Conservation (phyloP, 2,113 vertebrate species). For the Alligator sinensis region DNA sequence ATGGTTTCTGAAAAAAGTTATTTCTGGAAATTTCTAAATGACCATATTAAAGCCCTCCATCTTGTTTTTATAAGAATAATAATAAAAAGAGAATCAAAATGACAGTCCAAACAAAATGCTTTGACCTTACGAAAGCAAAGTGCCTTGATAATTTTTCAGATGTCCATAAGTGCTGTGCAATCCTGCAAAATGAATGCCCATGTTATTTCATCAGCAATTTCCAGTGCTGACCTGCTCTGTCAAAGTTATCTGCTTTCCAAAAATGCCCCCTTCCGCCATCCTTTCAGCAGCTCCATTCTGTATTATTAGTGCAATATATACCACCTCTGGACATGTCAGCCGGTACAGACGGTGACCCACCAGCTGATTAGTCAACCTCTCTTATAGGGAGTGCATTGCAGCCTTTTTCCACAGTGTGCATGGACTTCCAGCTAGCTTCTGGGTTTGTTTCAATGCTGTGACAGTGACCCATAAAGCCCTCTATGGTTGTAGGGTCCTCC, state of each 20-base stretch:
- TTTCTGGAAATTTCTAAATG: constrained; percentile 38
- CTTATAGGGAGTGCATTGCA: not conserved
- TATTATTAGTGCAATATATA: too few relatives aligned
- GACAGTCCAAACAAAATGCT: constrained; percentile 50
- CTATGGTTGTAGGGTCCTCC: not conserved
- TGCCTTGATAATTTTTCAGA: not conserved
- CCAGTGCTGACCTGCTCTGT: too few relatives aligned
- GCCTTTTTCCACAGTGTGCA: not conserved
- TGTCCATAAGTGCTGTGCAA: too few relatives aligned
- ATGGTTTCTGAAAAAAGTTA: not conserved
- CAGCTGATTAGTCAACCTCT: not conserved
- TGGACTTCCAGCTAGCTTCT: not conserved
- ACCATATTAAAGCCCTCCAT: not conserved
- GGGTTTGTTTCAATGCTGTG: not conserved
- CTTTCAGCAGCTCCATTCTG: too few relatives aligned
- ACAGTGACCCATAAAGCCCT: not conserved
- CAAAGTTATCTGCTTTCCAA: too few relatives aligned
- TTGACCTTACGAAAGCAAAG: constrained; percentile 15
- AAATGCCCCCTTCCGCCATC: too few relatives aligned
- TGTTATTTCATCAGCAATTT: too few relatives aligned
- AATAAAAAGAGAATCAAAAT: not conserved
- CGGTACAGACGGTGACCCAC: too few relatives aligned
- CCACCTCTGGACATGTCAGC: too few relatives aligned
- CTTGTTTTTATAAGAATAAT: not conserved
- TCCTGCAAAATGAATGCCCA: too few relatives aligned